Conservation (phyloP, 1,140 invertebrate genomes). For the Phortica variegata region DNA sequence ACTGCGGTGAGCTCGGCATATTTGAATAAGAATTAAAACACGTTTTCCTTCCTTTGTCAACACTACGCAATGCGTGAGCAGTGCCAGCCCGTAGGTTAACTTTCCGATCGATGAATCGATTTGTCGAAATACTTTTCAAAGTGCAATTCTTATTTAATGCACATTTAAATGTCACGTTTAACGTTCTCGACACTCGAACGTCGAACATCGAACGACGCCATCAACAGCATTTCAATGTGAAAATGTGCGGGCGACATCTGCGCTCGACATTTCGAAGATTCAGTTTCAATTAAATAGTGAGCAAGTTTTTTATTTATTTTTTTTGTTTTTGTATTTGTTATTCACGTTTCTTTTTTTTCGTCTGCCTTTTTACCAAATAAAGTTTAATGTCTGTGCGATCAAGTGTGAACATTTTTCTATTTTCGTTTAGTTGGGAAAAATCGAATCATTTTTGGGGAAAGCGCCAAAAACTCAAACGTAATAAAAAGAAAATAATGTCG, state of each 20-base stretch:
- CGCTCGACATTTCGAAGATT: slow-evolving; percentile 6
- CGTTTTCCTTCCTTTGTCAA: too few relatives aligned
- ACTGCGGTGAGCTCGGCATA: too few relatives aligned
- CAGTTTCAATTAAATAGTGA: background rate
- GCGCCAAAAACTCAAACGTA: too few relatives aligned
- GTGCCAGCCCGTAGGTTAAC: too few relatives aligned
- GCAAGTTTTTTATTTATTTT: too few relatives aligned
- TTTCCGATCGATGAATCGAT: too few relatives aligned
- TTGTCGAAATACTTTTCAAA: slow-evolving; percentile 34
- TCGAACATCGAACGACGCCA: background rate
- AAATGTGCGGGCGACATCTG: slow-evolving; percentile 52
- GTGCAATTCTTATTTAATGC: slow-evolving; percentile 17
- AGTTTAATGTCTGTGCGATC: background rate
- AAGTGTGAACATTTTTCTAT: too few relatives aligned
- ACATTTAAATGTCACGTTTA: slow-evolving; percentile 51
- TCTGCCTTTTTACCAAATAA: slow-evolving; percentile 31
- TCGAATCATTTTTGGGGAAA: too few relatives aligned
- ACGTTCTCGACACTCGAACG: background rate
- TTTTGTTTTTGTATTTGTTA: slow-evolving; percentile 18
- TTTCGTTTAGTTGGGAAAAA: too few relatives aligned
- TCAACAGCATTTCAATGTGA: slow-evolving; percentile 49
- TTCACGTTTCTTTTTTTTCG: slow-evolving; percentile 43
- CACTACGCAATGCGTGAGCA: too few relatives aligned
- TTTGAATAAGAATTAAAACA: too few relatives aligned
- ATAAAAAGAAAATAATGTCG: slow-evolving; percentile 50